Evolutionary conservation across 2,797 vertebrate species (phyloP), one percentile per base, ranked within the genome.

Genomic region (Cynodonichthys magdalenae): DNA sequence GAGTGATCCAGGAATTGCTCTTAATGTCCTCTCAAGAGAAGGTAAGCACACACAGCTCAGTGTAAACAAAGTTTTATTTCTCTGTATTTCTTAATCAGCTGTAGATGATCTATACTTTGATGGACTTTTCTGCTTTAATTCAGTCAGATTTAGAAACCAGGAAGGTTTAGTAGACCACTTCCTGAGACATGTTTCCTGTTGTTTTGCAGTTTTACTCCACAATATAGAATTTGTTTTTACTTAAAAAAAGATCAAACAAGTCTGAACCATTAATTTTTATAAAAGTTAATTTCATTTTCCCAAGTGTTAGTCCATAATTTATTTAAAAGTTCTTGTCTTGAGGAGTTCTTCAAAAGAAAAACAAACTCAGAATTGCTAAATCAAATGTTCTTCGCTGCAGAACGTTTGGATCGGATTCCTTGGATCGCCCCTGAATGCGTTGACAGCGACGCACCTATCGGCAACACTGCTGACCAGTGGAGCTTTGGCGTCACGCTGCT

Each of bases 381-480:
- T 7, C 61, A 36, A 1, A 47, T 8, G 5, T 24, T 59, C 0
- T 59, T 64, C 18, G 3, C 44, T 41, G 19, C 77, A 98, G 97
- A 98, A 73, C 94, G 95, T 0, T 91, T 96, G 34, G 96, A 97
- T 6, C 91, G 96, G 0, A 96, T 98, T 45, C 97, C 97, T 0
- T 99, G 96, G 96, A 95, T 96, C 0, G 95, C 97, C 1, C 97
- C 97, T 0, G 97, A 99, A 61, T 97, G 95, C 6, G 59, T 98
- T 1, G 81, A 90, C 0, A 89, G 88, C 0, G 75, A 84, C 0
- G 53, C 79, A 1, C 83, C 63, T 56, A 86, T 94, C 12, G 88
- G 90, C 52, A 87, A 77, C 0, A 89, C 94, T 0, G 92, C 93
- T 0, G 97, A 99, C 81, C 95, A 97, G 53, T 99, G 97, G 97